Evolutionary conservation across 2,797 vertebrate genomes (phyloP), one percentile per base, ranked within the genome.

Genomic region (Loris lydekkerianus): DNA sequence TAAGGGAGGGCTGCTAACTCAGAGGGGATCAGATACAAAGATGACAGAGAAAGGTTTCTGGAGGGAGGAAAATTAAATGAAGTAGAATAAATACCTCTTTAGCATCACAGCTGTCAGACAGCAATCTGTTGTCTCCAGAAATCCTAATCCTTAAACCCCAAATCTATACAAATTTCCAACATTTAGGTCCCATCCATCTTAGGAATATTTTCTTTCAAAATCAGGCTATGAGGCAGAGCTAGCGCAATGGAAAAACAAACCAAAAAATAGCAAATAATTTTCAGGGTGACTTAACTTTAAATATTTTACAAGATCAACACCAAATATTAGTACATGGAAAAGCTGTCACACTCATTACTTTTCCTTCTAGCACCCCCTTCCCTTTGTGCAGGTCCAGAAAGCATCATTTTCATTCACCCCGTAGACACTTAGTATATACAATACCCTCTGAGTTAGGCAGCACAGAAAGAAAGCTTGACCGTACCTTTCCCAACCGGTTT

Each of bases 121-220:
- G 31, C 78, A 86, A 37, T 61, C 67, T 31, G 20, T 2, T 2
- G 13, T 31, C 65, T 67, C 65, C 63, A 67, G 34, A 86, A 83
- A 78, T 83, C 63, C 70, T 34, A 67, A 37, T 6, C 14, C 23
- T 23, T 18, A 53, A 85, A 69, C 0, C 60, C 34, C 69, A 81
- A 53, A 77, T 77, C 29, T 49, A 29, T 8, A 49, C 25, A 10
- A 37, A 80, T 53, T 21, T n/a, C 58, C 40, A 78, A 7, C 13
- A 58, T 73, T 60, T 34, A n/a, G 72, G 29, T 73, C 14, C 43
- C 61, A 69, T 21, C 25, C 56, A 23, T 61, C n/a, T 40, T 2
- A 75, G 34, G 80, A 43, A 46, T 75, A 43, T 61, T 88, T 88
- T 75, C 91, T 87, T 84, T 83, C 34, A 75, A 43, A 92, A 61